These are phyloP conservation scores for Bryconaethiops microstoma DNA, from an alignment of 2,797 vertebrate genomes.

Conservation along the genomic window DNA sequence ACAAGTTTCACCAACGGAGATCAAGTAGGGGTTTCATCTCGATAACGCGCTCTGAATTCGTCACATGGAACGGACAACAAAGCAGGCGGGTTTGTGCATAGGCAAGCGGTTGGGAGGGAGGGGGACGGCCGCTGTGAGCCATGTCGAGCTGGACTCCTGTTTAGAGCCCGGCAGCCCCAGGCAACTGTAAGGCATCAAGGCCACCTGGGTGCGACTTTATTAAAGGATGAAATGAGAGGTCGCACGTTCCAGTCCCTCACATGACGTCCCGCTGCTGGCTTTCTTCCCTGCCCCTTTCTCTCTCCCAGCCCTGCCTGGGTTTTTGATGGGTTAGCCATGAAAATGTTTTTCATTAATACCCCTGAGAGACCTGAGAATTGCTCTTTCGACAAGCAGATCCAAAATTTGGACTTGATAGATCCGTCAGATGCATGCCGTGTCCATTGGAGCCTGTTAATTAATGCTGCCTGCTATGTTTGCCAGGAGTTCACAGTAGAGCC, in stretches of 20 bases:
- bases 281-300: constrained; percentile 62
- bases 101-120: constrained; percentile 52
- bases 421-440: constrained; percentile 76
- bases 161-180: constrained; percentile 74
- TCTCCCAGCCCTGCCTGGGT: constrained; percentile 60
- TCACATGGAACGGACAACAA: constrained; percentile 54
- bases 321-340: constrained; percentile 76
- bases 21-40: constrained; percentile 57
- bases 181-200: constrained; percentile 80
- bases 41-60: constrained; percentile 62
- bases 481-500: constrained; percentile 68
- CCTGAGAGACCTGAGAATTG: constrained; percentile 74
- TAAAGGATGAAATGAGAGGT: constrained; percentile 87
- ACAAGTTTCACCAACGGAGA: constrained; percentile 67
- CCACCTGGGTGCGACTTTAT: constrained; percentile 86
- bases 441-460: constrained; percentile 81
- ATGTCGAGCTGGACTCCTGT: constrained; percentile 73
- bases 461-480: constrained; percentile 74
- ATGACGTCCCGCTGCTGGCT: constrained; percentile 79
- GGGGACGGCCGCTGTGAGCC: constrained; percentile 4
- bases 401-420: constrained; percentile 79
- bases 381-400: constrained; percentile 77
- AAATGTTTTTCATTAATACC: constrained; percentile 84
- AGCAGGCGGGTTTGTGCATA: constrained; percentile 51
- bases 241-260: constrained; percentile 77